Conservation (phyloP, 2,797 vertebrate species). For the Pagetopsis macropterus region DNA sequence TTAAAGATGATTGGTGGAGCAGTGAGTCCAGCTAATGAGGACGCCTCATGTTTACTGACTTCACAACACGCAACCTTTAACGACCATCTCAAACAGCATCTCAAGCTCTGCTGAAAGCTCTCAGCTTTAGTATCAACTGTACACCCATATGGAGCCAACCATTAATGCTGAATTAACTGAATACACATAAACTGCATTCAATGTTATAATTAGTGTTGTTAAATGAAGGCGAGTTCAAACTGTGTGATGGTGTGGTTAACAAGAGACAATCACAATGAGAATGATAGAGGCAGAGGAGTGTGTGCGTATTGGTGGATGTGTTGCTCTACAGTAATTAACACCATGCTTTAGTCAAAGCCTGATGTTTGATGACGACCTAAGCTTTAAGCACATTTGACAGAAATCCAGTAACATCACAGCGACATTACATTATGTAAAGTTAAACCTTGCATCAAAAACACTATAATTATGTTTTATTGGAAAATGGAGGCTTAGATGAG, state of each 20-base stretch:
- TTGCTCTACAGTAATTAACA: constrained; percentile 2
- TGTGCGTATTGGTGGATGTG: not conserved
- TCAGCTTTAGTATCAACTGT: not conserved
- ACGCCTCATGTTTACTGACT: constrained; percentile 27
- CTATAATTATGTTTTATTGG: not conserved
- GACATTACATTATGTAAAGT: not conserved
- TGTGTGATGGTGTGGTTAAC: not conserved
- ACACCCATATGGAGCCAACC: not conserved
- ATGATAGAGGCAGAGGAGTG: not conserved
- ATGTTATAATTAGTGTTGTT: not conserved
- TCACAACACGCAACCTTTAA: constrained; percentile 21
- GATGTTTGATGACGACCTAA: not conserved
- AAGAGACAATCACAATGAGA: not conserved
- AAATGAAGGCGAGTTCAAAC: constrained; percentile 7
- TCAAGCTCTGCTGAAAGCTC: not conserved
- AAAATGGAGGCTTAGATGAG: not conserved
- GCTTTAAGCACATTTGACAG: not conserved
- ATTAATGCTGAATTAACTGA: no score
- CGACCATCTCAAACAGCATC: constrained; percentile 1
- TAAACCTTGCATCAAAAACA: constrained; percentile 5
- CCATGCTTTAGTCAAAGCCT: constrained; percentile 7
- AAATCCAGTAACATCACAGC: not conserved
- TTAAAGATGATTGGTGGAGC: constrained; percentile 11
- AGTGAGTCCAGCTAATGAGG: constrained; percentile 42
- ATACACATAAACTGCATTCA: not conserved